Evolutionary conservation across 2,797 vertebrate species (phyloP).

Genomic region (Lagocephalus sceleratus): DNA sequence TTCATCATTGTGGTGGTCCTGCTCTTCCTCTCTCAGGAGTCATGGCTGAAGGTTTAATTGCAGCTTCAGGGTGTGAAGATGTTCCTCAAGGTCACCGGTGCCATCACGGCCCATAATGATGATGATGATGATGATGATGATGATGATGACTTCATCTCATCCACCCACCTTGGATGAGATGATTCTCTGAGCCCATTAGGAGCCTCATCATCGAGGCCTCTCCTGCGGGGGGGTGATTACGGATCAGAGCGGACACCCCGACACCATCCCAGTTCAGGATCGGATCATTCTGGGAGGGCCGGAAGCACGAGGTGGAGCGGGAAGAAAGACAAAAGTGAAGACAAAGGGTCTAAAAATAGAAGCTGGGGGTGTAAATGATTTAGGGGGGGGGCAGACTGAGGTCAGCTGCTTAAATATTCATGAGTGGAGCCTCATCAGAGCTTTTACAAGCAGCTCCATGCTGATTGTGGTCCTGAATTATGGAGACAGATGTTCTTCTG

Average conservation of each 20-base stretch:
- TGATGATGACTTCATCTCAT: slow-evolving; percentile 42
- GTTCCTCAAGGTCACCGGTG: no score
- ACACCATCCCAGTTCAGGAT: neutral
- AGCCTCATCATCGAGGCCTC: slow-evolving; percentile 57
- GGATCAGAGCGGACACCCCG: neutral
- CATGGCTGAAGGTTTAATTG: no score
- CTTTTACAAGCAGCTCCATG: slow-evolving; percentile 52
- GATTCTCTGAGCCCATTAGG: slow-evolving; percentile 62
- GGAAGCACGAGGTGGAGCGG: slow-evolving; percentile 31
- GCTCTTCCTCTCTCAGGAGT: no score
- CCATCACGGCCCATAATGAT: no score
- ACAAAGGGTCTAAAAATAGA: slow-evolving; percentile 67
- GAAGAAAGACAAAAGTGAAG: slow-evolving; percentile 21
- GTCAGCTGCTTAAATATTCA: slow-evolving; percentile 69
- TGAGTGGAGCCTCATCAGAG: slow-evolving; percentile 52
- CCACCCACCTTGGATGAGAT: slow-evolving; percentile 62
- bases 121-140: no score
- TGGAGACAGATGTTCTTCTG: slow-evolving; percentile 52
- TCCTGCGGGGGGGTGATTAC: slow-evolving; percentile 59
- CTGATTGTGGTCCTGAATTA: slow-evolving; percentile 66
- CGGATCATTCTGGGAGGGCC: slow-evolving; percentile 18
- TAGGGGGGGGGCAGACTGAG: slow-evolving; percentile 38
- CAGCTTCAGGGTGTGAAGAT: no score
- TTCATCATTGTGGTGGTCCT: no score
- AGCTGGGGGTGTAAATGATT: slow-evolving; percentile 60